A percentile compares a stretch with the other conserved stretches of the same genome.
These are phyloP conservation scores for Drosophila mettleri DNA, from an alignment of 2,888 invertebrate species.

Conservation along the genomic window DNA sequence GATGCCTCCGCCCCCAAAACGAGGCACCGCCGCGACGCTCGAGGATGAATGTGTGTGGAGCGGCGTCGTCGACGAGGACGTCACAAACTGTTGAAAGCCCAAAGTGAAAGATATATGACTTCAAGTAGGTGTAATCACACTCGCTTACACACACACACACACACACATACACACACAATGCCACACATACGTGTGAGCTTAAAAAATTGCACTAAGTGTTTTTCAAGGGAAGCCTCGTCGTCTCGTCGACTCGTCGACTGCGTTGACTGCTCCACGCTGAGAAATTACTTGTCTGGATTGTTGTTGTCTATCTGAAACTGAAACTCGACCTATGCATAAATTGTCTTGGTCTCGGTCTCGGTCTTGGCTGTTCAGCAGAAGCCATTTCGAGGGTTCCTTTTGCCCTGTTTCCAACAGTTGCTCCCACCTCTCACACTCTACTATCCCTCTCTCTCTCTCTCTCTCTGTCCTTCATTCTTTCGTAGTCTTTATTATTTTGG, in stretches of 20 bases:
- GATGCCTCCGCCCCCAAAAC: conserved; percentile 56
- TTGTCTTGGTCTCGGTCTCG: conserved; percentile 54
- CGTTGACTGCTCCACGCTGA: conserved; percentile 59
- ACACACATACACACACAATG: conserved; percentile 32
- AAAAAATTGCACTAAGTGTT: conserved; percentile 73
- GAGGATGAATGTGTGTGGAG: conserved; percentile 62
- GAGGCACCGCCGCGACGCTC: conserved; percentile 5
- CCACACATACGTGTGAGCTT: conserved; percentile 42
- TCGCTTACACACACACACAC: conserved; percentile 41
- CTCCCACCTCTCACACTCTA: background rate
- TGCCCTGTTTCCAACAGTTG: conserved; percentile 22
- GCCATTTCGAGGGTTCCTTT: conserved; percentile 52
- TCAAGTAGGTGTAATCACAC: conserved; percentile 78
- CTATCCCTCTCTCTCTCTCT: conserved; percentile 6
- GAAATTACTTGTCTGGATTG: conserved; percentile 63
- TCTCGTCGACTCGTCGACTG: conserved; percentile 25
- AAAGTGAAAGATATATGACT: conserved; percentile 81
- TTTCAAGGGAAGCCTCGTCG: conserved; percentile 61
- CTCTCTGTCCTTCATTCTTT: conserved; percentile 16
- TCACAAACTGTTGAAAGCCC: conserved; percentile 81
- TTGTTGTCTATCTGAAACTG: conserved; percentile 41
- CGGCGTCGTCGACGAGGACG: conserved; percentile 59
- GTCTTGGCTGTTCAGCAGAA: conserved; percentile 31
- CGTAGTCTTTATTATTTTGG: conserved; percentile 57
- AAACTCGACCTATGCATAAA: conserved; percentile 70